phyloP scores from a whole-genome alignment of 2,888 invertebrate genomes.

The Netelia inedita region DNA sequence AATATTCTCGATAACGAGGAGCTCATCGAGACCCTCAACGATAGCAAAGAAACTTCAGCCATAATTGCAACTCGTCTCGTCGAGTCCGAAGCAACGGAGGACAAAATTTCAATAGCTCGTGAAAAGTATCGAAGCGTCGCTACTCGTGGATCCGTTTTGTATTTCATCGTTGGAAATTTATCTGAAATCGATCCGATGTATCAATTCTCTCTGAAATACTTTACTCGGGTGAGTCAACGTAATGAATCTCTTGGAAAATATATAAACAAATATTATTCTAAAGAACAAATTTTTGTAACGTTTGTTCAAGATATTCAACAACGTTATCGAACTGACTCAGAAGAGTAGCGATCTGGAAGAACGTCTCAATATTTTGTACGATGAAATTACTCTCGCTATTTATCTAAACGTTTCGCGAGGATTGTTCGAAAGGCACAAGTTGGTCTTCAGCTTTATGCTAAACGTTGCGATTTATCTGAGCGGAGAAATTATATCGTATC shows the following conservation, averaged over 20 bases:
- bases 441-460: slow-evolving; percentile 94
- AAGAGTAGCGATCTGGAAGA: slow-evolving; percentile 88
- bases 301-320: slow-evolving; percentile 89
- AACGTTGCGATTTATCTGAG: slow-evolving; percentile 91
- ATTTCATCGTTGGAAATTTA: slow-evolving; percentile 95
- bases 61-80: slow-evolving; percentile 95
- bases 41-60: slow-evolving; percentile 96
- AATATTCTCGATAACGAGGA: slow-evolving; percentile 98
- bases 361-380: slow-evolving; percentile 90
- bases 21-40: slow-evolving; percentile 95
- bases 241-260: background rate
- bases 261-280: background rate
- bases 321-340: slow-evolving; percentile 92
- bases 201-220: slow-evolving; percentile 97
- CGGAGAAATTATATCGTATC: slow-evolving; percentile 87
- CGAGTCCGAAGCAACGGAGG: slow-evolving; percentile 95
- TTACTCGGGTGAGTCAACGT: slow-evolving; percentile 87
- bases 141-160: slow-evolving; percentile 94
- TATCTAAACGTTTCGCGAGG: slow-evolving; percentile 96
- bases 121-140: slow-evolving; percentile 95
- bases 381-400: slow-evolving; percentile 92
- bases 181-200: slow-evolving; percentile 98
- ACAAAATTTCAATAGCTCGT: slow-evolving; percentile 93
- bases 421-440: slow-evolving; percentile 95
- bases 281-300: background rate